A percentile compares a stretch with the other conserved stretches of the same genome.
These are phyloP conservation scores for Capitella teleta DNA, from an alignment of 1,140 invertebrate species.

Conservation along the genomic window DNA sequence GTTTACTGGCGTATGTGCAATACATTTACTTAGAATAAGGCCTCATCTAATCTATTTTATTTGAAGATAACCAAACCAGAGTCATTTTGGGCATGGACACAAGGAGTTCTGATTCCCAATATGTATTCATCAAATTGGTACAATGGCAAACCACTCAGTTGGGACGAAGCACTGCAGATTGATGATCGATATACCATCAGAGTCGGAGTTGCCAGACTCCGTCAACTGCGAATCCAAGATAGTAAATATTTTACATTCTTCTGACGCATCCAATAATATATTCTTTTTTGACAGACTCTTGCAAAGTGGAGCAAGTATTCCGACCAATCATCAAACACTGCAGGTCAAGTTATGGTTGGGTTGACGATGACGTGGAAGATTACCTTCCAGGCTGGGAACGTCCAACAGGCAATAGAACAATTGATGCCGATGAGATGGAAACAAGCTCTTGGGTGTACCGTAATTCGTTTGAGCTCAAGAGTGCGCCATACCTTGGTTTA, in stretches of 20 bases:
- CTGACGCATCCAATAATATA: too few relatives aligned
- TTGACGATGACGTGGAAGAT: slow-evolving; percentile 34
- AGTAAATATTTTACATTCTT: slow-evolving; percentile 21
- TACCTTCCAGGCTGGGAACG: slow-evolving; percentile 30
- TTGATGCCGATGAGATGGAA: not conserved
- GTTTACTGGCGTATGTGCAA: not conserved
- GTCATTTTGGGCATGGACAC: slow-evolving; percentile 22
- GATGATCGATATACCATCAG: slow-evolving; percentile 25
- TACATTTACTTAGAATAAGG: too few relatives aligned
- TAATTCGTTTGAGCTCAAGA: slow-evolving; percentile 29
- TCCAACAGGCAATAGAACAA: slow-evolving; percentile 12
- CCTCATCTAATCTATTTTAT: too few relatives aligned
- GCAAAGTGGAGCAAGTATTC: slow-evolving; percentile 22
- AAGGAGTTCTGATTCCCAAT: slow-evolving; percentile 25
- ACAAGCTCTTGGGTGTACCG: slow-evolving; percentile 32
- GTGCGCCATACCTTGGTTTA: slow-evolving; percentile 29
- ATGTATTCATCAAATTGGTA: slow-evolving; percentile 30
- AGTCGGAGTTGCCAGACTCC: slow-evolving; percentile 32
- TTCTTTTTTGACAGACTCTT: slow-evolving; percentile 31
- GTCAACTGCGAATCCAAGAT: slow-evolving; percentile 37
- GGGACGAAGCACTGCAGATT: slow-evolving; percentile 34
- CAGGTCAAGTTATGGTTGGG: slow-evolving; percentile 36
- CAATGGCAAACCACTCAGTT: slow-evolving; percentile 25
- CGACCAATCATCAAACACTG: slow-evolving; percentile 26
- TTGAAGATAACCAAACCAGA: slow-evolving; percentile 10